Percentiles rank a stretch among this genome's conserved stretches.
Evolutionary conservation across 2,797 vertebrate genomes (phyloP).

Genomic region (Pangasius krempfi): DNA sequence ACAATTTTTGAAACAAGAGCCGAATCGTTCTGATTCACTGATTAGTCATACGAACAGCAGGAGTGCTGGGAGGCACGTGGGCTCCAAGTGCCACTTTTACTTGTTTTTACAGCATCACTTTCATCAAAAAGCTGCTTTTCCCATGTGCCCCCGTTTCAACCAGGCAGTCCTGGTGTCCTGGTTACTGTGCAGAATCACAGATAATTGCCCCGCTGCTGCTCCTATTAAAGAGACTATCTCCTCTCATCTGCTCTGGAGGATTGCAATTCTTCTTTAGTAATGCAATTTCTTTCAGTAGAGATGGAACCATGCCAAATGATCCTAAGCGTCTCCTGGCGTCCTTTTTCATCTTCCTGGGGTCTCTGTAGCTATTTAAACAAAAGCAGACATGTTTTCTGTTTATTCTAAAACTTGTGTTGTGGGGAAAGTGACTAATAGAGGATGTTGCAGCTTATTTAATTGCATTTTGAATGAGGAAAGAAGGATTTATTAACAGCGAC

Average conservation of each 20-base stretch:
- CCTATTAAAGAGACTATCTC: conserved; percentile 61
- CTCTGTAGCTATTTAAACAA: conserved; percentile 34
- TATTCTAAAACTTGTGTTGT: background rate
- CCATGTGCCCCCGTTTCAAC: conserved; percentile 18
- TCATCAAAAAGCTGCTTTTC: conserved; percentile 9
- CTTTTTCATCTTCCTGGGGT: conserved; percentile 25
- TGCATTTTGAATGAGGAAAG: conserved; percentile 11
- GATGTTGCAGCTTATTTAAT: conserved; percentile 2
- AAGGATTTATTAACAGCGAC: background rate
- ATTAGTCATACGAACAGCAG: conserved; percentile 31
- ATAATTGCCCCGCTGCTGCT: conserved; percentile 63
- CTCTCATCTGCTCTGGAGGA: conserved; percentile 54
- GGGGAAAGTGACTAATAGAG: background rate
- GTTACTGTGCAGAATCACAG: conserved; percentile 55
- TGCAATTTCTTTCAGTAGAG: conserved; percentile 53
- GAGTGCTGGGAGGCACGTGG: conserved; percentile 11
- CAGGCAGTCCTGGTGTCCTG: conserved; percentile 39
- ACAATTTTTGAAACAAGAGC: background rate
- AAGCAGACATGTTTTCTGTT: conserved; percentile 23
- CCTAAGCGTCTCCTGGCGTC: conserved; percentile 50
- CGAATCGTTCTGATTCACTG: conserved; percentile 31
- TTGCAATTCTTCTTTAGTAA: conserved; percentile 64
- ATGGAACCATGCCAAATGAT: conserved; percentile 54
- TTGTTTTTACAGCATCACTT: conserved; percentile 30
- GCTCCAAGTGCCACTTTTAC: conserved; percentile 41